Percentiles rank a stretch among this genome's conserved stretches.
Evolutionary conservation across 2,888 invertebrate genomes (phyloP).

Genomic region (Drosophila austrosaltans): DNA sequence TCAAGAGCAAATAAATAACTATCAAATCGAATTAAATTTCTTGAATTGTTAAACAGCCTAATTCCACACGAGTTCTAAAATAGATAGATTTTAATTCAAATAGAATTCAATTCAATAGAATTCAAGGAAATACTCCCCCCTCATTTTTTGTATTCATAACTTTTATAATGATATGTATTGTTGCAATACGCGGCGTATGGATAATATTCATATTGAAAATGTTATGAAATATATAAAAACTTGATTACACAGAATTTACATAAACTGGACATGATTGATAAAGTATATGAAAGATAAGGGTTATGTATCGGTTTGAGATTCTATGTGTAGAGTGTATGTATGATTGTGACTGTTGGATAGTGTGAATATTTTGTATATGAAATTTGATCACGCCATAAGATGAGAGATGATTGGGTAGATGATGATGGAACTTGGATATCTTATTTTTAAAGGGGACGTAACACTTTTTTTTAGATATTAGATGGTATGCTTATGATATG

Average conservation of each 20-base stretch:
- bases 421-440: conserved; percentile 31
- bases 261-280: background rate
- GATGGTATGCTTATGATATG: conserved; percentile 72
- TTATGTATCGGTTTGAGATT: conserved; percentile 36
- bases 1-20: too few relatives aligned
- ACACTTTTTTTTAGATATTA: conserved; percentile 58
- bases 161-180: conserved; percentile 6
- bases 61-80: background rate
- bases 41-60: background rate
- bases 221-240: conserved; percentile 5
- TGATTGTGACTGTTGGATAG: conserved; percentile 56
- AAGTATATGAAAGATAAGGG: conserved; percentile 27
- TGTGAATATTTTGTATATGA: conserved; percentile 42
- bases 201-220: conserved; percentile 39
- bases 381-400: conserved; percentile 44
- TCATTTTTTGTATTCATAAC: background rate
- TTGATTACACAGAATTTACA: background rate
- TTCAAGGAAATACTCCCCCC: background rate
- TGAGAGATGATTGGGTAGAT: conserved; percentile 45
- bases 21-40: too few relatives aligned
- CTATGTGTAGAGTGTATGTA: conserved; percentile 21
- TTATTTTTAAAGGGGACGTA: conserved; percentile 56
- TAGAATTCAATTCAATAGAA: background rate
- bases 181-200: conserved; percentile 42
- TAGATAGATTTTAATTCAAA: background rate